phyloP scores from a whole-genome alignment of 2,797 vertebrate species.

The Antrozous pallidus region DNA sequence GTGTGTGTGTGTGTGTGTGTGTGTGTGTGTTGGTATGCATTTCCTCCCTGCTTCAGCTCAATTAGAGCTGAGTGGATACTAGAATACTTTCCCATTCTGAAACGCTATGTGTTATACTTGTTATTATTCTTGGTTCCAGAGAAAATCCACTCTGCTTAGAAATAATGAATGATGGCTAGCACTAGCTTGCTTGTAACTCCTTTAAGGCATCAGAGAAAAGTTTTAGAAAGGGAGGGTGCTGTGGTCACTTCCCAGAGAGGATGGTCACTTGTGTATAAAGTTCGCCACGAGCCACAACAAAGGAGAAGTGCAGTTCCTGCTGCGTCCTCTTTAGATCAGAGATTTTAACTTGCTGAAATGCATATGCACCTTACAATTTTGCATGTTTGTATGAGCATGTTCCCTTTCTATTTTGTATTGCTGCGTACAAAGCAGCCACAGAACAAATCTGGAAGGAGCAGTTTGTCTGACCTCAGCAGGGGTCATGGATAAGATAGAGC shows the following conservation, averaged over 20 bases:
- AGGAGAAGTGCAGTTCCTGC: not conserved
- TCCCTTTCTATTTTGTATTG: not conserved
- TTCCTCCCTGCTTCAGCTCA: not conserved
- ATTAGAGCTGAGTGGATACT: not conserved
- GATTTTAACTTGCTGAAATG: not conserved
- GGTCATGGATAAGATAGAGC: not conserved
- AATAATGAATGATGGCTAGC: not conserved
- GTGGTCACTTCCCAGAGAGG: not conserved
- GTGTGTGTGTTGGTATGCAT: not conserved
- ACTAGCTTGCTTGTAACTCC: not conserved
- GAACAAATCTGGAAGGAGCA: not conserved
- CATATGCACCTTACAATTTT: not conserved
- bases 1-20: not conserved
- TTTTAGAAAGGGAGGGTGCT: not conserved
- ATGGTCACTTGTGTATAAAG: not conserved
- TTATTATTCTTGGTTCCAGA: not conserved
- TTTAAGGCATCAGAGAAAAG: not conserved
- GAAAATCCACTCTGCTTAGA: not conserved
- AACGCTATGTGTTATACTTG: not conserved
- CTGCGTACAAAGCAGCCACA: not conserved
- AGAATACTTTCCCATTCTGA: not conserved
- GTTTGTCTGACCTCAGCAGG: not conserved
- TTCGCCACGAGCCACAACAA: not conserved
- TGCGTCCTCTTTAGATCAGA: not conserved
- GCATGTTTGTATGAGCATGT: not conserved